Evolutionary conservation across 2,888 invertebrate species (phyloP).

Genomic region (Diabrotica balteata): DNA sequence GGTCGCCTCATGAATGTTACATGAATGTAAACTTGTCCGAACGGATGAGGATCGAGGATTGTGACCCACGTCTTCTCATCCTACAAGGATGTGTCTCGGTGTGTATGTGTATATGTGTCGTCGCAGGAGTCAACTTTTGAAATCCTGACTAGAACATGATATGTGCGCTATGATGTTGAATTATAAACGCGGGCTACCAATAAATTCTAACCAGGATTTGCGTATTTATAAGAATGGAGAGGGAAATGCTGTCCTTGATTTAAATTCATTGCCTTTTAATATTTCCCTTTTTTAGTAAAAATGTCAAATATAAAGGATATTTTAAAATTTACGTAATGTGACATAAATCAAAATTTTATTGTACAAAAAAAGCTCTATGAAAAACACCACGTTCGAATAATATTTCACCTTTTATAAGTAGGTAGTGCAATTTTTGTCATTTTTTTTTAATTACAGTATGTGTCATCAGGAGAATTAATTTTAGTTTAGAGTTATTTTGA

Average conservation of each 20-base stretch:
- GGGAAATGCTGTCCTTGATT: not conserved
- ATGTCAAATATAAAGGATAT: too few relatives aligned
- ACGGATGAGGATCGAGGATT: slow-evolving; percentile 29
- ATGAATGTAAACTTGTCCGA: slow-evolving; percentile 47
- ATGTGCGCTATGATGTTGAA: slow-evolving; percentile 26
- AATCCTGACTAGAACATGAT: slow-evolving; percentile 33
- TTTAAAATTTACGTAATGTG: too few relatives aligned
- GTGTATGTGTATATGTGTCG: slow-evolving; percentile 12
- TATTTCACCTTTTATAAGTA: too few relatives aligned
- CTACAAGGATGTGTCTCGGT: slow-evolving; percentile 27
- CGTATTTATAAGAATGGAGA: not conserved
- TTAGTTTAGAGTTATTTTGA: too few relatives aligned
- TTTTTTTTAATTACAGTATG: too few relatives aligned
- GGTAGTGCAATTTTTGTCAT: too few relatives aligned
- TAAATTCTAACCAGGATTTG: too few relatives aligned
- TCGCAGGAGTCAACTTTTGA: slow-evolving; percentile 25
- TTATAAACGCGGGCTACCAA: slow-evolving; percentile 19
- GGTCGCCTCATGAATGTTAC: slow-evolving; percentile 49
- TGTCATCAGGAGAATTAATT: too few relatives aligned
- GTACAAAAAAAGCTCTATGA: too few relatives aligned
- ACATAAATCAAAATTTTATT: too few relatives aligned
- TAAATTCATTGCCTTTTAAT: not conserved
- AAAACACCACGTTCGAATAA: too few relatives aligned
- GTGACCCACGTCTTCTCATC: slow-evolving; percentile 36
- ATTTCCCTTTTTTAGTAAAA: too few relatives aligned